Evolutionary conservation across 2,113 vertebrate genomes (phyloP), one percentile per base, ranked within the genome.

Genomic region (Triplophysa siluroides): DNA sequence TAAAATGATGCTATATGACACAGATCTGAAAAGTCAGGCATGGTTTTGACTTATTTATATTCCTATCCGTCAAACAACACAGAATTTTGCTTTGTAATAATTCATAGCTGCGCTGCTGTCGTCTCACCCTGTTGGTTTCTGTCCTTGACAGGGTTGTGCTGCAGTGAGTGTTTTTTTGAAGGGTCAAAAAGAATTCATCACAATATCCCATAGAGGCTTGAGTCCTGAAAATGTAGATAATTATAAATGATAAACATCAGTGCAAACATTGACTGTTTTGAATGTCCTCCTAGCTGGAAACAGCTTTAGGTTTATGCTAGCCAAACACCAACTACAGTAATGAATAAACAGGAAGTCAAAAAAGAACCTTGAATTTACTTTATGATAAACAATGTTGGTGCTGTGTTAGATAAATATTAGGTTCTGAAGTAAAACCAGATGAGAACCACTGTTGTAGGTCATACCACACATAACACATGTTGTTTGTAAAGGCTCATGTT

Each of bases 161-260:
- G 24, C 41, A 80, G 41, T 69, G 56, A 77, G 47, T 65, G 50
- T 67, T 72, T 45, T 67, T 79, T 78, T 68, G 41, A 78, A 75
- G 43, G 47, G 65, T 56, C 77, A 54, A 64, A 64, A 45, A 33
- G 14, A 26, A 67, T 62, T 79, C 63, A 52, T 21, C 70, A 69
- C 14, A 10, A 63, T 54, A 33, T 81, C 68, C 70, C 76, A 41
- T 18, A 58, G 71, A 16, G 24, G 47, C 56, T 26, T 50, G 41
- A 19, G 47, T 26, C 65, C 24, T 78, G 38, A 78, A 78, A 58
- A 45, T 78, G 54, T 50, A 67, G 63, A 69, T 50, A 47, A n/a
- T 23, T 24, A 14, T 18, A 54, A 82, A 54, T 68, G 67, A 58
- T 56, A 63, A 68, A 29, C 78, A n/a, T 18, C 19, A n/a, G n/a